Base-by-base conservation (phyloP, 2,113 vertebrate genomes). In the Albula glossodonta region DNA sequence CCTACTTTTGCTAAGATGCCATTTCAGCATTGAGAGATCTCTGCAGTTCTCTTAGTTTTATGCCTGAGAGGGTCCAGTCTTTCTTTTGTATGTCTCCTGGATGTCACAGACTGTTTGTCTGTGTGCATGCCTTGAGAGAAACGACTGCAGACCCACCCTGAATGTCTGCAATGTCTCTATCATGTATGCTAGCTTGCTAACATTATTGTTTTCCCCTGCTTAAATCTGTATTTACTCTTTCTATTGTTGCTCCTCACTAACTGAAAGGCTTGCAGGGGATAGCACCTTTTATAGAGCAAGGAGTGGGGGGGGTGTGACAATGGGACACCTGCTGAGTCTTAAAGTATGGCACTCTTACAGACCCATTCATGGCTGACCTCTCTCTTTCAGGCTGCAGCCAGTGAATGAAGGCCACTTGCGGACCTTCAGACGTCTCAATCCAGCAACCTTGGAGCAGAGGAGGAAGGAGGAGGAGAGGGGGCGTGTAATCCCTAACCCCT, bases 351-450 rank as follows among this genome's bases (percentile, higher is more conserved):
- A 52, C 89, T 88, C 88, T 89, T 82, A 81, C 87, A 88, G 86
- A 90, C 88, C 82, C 87, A 87, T 91, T 86, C 87, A 85, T 85
- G 89, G 87, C 86, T 94, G 88, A 92, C 91, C 89, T 87, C 87
- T 91, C 80, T 94, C 86, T 93, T 90, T 51, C 80, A 95, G 95
- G 93, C 89, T 89, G 86, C 90, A 80, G 78, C 87, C 87, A 80
- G 89, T 94, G 92, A 94, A 92, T 93, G 88, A 93, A 88, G 86
- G 84, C 85, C 87, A 50, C 85, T 82, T 80, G 48, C 57, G n/a
- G 89, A 89, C 91, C 90, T 86, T 89, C 91, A 89, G 91, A 90
- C 87, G 70, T 51, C 87, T 90, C 82, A 53, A 84, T 85, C 89
- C 87, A 74, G 41, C 74, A 74, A 85, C 89, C 88, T 63, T 78